phyloP scores from a whole-genome alignment of 1,140 invertebrate genomes.

The Drosophila seguyi region DNA sequence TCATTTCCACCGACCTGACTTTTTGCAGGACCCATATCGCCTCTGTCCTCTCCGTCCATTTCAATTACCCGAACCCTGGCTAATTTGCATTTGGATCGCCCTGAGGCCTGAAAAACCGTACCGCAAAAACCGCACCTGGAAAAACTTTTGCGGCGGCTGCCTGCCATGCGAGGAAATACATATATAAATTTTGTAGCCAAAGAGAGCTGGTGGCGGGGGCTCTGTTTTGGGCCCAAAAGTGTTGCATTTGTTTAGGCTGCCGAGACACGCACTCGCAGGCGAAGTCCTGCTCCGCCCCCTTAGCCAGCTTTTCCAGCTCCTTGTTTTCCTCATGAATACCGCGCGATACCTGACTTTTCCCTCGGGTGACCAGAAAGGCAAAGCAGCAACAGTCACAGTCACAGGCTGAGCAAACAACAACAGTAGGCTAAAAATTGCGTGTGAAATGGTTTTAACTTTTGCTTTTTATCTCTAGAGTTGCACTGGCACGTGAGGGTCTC shows the following conservation, averaged over 20 bases:
- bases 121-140: conserved; percentile 63
- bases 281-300: conserved; percentile 1
- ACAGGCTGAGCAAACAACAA: conserved; percentile 52
- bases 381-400: conserved; percentile 48
- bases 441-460: conserved; percentile 83
- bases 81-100: conserved; percentile 72
- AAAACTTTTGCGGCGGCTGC: conserved; percentile 42
- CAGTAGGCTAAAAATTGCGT: conserved; percentile 77
- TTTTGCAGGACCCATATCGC: conserved; percentile 10
- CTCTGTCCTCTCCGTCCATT: conserved; percentile 4
- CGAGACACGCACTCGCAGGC: conserved; percentile 48
- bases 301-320: not conserved
- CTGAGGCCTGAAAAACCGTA: conserved; percentile 46
- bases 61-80: conserved; percentile 44
- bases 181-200: conserved; percentile 75
- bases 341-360: conserved; percentile 47
- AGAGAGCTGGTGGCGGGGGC: not conserved
- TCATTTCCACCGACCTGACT: conserved; percentile 46
- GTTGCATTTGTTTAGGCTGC: conserved; percentile 79
- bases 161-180: conserved; percentile 42
- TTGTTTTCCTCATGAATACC: conserved; percentile 13
- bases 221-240: conserved; percentile 60
- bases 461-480: conserved; percentile 77
- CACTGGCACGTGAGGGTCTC: conserved; percentile 62
- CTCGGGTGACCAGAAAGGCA: conserved; percentile 50